These are phyloP conservation scores for Umimayanthus kanabou DNA, from an alignment of 92 coral and sea anemone genomes.

Conservation along the genomic window DNA sequence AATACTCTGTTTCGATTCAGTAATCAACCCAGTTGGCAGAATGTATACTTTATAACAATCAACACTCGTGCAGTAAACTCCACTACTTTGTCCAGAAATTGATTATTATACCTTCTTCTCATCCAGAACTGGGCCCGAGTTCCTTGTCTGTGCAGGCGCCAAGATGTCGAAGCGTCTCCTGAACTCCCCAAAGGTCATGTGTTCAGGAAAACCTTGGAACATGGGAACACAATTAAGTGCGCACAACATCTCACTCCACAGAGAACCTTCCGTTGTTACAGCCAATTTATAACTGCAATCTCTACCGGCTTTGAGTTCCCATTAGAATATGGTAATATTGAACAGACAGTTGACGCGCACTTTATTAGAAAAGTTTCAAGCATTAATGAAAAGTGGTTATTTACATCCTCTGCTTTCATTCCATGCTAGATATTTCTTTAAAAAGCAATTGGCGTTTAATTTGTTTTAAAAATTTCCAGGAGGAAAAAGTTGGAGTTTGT, in stretches of 20 bases:
- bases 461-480: neutral
- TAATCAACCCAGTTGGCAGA: too few species aligned
- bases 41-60: neutral
- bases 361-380: neutral
- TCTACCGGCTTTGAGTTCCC: neutral
- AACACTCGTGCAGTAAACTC: neutral
- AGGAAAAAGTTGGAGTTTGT: neutral
- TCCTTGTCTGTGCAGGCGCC: slow-evolving; percentile 79
- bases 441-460: neutral
- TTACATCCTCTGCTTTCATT: neutral
- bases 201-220: slow-evolving; percentile 91
- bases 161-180: slow-evolving; percentile 92
- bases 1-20: too few species aligned
- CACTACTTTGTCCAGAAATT: neutral
- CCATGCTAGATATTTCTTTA: neutral
- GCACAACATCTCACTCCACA: neutral
- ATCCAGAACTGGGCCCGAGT: slow-evolving; percentile 88
- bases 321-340: neutral
- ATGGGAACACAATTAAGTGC: neutral
- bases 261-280: neutral
- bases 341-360: neutral
- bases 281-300: neutral
- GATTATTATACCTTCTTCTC: slow-evolving; percentile 82
- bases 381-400: neutral
- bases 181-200: slow-evolving; percentile 98